Evolutionary conservation across 2,888 invertebrate species (phyloP), one percentile per base, ranked within the genome.

Genomic region (Julus scanicus): DNA sequence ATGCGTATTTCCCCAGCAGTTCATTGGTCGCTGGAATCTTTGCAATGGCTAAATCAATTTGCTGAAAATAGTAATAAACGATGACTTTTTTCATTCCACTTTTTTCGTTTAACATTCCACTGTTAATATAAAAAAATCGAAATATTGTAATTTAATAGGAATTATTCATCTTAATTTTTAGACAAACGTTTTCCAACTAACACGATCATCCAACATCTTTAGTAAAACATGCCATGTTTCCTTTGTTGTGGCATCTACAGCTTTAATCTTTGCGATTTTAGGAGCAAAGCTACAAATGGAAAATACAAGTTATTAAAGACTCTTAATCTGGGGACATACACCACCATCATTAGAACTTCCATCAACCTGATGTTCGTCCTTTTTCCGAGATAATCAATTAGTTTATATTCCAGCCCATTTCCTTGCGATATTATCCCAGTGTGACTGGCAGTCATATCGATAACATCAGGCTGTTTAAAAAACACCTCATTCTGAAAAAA

Each of bases 31-130:
- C n/a, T 8, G 84, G 84, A 44, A 84, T 84, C n/a, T n/a, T 84
- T 20, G 44, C 39, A 40, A 84, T 48, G 20, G 84, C 84, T 17
- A 84, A 5, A 48, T 84, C 84, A 9, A 84, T 40, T 84, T 84
- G 2, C 84, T 84, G 20, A 29, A 53, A 53, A 53, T 13, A 48
- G 48, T 48, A 6, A 48, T 48, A 48, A 48, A 48, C 48, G 6
- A 48, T 48, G 6, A 48, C 48, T 48, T 48, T 48, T 11, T 48
- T 48, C 11, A 29, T 29, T n/a, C n/a, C n/a, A 48, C 48, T 48
- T 48, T 48, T 11, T 48, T 48, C 11, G 1, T 29, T 29, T 29
- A 29, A 29, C 29, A 29, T 29, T 29, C 29, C 29, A 29, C 29
- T 29, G 29, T 29, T 29, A 29, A 29, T 1, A 29, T 29, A 29